Evolutionary conservation across 1,140 invertebrate genomes (phyloP).

Genomic region (Apolygus lucorum): DNA sequence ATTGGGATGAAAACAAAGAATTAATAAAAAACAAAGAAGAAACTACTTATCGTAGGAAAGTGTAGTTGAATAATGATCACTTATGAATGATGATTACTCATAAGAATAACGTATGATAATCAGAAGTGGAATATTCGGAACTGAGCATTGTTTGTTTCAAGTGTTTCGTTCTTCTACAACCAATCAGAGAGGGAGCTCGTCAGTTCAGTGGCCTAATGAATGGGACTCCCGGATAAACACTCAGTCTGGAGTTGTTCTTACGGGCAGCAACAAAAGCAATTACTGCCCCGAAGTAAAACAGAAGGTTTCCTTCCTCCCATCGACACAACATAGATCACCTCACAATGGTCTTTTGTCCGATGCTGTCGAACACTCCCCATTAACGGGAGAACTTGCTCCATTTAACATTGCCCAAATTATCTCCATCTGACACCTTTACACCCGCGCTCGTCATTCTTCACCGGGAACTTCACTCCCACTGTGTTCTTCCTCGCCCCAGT

Average conservation of each 20-base stretch:
- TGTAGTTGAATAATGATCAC: too few relatives aligned
- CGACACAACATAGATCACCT: slow-evolving; percentile 3
- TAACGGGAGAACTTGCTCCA: slow-evolving; percentile 12
- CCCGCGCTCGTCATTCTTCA: background rate
- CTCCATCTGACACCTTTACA: slow-evolving; percentile 16
- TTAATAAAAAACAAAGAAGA: too few relatives aligned
- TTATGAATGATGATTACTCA: too few relatives aligned
- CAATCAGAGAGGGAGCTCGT: too few relatives aligned
- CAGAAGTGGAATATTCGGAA: too few relatives aligned
- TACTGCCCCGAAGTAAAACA: background rate
- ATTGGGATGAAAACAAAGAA: too few relatives aligned
- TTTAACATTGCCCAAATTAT: slow-evolving; percentile 12
- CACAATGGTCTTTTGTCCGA: slow-evolving; percentile 5
- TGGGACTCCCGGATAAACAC: too few relatives aligned
- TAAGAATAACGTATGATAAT: too few relatives aligned
- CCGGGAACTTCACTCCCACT: slow-evolving; percentile 1
- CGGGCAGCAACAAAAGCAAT: background rate
- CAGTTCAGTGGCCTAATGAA: too few relatives aligned
- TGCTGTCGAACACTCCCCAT: slow-evolving; percentile 5
- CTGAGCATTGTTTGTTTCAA: too few relatives aligned
- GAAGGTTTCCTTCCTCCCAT: background rate
- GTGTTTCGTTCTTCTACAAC: too few relatives aligned
- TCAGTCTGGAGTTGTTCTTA: background rate
- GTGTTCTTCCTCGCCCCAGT: background rate
- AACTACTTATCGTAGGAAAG: too few relatives aligned